These are phyloP conservation scores for Corynorhinus townsendii DNA, from an alignment of 2,113 vertebrate genomes.

Conservation along the genomic window DNA sequence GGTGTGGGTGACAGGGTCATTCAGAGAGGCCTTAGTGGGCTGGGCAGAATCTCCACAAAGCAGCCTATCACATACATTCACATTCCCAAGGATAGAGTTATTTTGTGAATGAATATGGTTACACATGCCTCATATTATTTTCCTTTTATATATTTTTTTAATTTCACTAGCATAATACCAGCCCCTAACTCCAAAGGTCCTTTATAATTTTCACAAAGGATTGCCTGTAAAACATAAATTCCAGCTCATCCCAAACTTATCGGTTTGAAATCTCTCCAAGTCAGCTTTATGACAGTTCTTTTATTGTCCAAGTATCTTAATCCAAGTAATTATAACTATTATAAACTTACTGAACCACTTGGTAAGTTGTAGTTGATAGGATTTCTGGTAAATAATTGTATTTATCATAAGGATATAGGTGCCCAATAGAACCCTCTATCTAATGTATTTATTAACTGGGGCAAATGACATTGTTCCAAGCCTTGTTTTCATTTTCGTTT, in stretches of 20 bases:
- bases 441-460: background rate
- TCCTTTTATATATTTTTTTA: background rate
- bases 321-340: background rate
- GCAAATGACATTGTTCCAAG: background rate
- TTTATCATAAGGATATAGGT: too few species aligned
- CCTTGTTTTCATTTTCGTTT: background rate
- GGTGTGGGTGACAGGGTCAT: background rate
- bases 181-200: background rate
- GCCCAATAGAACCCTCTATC: background rate
- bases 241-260: background rate
- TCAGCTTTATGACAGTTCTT: background rate
- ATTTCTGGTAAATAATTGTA: background rate
- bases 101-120: background rate
- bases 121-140: background rate
- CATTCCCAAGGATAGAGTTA: background rate
- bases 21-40: background rate
- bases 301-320: background rate
- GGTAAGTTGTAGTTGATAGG: background rate
- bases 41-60: background rate
- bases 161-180: background rate
- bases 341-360: background rate
- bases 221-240: slow-evolving; percentile 5
- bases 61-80: background rate
- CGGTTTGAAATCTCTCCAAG: background rate
- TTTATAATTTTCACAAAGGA: background rate